Base-by-base conservation (phyloP, 2,888 invertebrate species). In the Acleris holmiana region DNA sequence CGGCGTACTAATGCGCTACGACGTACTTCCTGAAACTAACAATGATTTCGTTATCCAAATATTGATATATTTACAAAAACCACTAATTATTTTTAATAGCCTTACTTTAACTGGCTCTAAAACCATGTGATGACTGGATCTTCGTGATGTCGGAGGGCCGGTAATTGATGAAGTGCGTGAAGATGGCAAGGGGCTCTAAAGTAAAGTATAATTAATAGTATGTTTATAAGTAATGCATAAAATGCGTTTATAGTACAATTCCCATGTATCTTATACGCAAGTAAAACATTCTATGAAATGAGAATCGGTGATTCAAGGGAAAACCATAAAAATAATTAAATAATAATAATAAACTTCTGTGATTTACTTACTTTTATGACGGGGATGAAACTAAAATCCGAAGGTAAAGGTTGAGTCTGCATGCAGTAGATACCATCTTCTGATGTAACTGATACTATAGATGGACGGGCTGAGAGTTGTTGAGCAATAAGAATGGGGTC, bases 311-410 rank as follows among this genome's bases (percentile, higher is more conserved):
- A n/a, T n/a, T n/a, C n/a, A n/a, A n/a, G n/a, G n/a, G n/a, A n/a
- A n/a, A n/a, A n/a, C n/a, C n/a, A n/a, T n/a, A n/a, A n/a, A n/a
- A n/a, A n/a, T n/a, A n/a, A n/a, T n/a, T n/a, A n/a, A n/a, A n/a
- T n/a, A n/a, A n/a, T n/a, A 29, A 29, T 10, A 29, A 2, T 10
- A 0, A 10, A 29, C 2, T 29, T 29, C 10, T 35, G 13, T 3
- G 13, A 35, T 13, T 35, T 35, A 13, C 65, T 61, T 70, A 88
- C 91, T 76, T 89, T 91, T 19, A 90, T 74, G 23, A 84, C 77
- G 2, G 92, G 91, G n/a, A 91, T 84, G 73, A 92, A 92, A 68
- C 91, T 86, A 70, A 92, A 92, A 71, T 92, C 91, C 25, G 84
- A 80, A 17, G 92, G 89, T 13, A 91, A 73, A n/a, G 92, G 90